A percentile compares a stretch with the other conserved stretches of the same genome.
Conservation (phyloP, 2,888 invertebrate genomes). For the Perithous albicinctus region DNA sequence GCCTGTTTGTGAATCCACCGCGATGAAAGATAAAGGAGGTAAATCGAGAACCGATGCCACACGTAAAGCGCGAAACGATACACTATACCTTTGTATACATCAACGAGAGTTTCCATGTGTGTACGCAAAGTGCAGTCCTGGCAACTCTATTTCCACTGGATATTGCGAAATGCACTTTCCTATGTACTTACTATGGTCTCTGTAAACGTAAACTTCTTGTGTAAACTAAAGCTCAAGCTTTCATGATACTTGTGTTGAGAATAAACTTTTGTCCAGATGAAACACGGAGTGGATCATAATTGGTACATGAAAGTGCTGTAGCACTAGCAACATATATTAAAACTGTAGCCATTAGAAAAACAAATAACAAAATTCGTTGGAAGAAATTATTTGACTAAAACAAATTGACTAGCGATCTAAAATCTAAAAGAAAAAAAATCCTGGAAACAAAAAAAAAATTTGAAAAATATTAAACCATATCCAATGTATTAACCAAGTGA, state of each 20-base stretch:
- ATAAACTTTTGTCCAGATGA: neutral
- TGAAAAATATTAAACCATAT: no score
- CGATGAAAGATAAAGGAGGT: slow-evolving; percentile 49
- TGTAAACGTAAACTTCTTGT: neutral
- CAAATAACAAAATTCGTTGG: no score
- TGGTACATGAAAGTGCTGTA: neutral
- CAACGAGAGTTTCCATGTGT: neutral
- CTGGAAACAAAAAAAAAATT: no score
- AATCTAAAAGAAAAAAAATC: no score
- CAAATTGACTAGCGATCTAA: no score
- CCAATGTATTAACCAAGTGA: no score
- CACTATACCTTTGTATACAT: neutral
- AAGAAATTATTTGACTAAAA: no score
- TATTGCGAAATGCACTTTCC: slow-evolving; percentile 52
- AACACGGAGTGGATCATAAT: neutral
- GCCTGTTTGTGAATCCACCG: slow-evolving; percentile 38
- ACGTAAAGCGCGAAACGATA: slow-evolving; percentile 20
- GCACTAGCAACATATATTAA: no score
- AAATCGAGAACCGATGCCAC: slow-evolving; percentile 45
- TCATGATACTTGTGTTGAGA: neutral
- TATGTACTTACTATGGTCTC: neutral
- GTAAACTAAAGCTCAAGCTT: neutral
- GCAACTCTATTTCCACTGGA: slow-evolving; percentile 51
- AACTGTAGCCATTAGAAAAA: no score
- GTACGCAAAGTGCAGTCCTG: slow-evolving; percentile 16